phyloP scores from a whole-genome alignment of 2,113 vertebrate species.

The Pachyramphus minor region DNA sequence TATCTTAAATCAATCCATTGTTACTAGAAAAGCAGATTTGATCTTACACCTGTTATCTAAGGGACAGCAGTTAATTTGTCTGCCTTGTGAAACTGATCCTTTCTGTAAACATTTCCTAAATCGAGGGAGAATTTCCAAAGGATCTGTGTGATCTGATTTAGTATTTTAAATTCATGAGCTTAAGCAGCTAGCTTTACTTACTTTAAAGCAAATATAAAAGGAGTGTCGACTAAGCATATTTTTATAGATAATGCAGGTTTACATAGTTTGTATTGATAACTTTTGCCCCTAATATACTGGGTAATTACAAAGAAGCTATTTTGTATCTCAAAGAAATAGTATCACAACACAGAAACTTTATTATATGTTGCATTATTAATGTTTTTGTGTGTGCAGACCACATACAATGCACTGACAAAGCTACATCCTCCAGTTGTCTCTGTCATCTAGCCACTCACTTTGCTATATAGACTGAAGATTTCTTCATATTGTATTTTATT shows the following conservation, averaged over 20 bases:
- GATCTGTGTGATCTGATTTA: not conserved
- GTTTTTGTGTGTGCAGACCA: not conserved
- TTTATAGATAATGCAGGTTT: not conserved
- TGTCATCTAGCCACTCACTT: not conserved
- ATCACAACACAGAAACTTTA: not conserved
- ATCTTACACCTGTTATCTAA: not conserved
- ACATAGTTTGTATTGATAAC: not conserved
- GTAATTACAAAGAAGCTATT: not conserved
- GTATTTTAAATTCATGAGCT: not conserved
- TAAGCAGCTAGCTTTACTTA: not conserved
- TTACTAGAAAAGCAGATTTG: not conserved
- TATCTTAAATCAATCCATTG: not conserved
- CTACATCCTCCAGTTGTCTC: not conserved
- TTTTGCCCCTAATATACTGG: not conserved
- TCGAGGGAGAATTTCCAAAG: not conserved
- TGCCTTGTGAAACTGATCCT: not conserved
- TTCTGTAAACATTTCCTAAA: not conserved
- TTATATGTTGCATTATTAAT: not conserved
- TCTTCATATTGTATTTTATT: not conserved
- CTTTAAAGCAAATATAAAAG: not conserved
- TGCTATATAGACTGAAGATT: not conserved
- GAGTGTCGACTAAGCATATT: not conserved
- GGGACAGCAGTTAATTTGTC: not conserved
- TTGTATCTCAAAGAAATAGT: not conserved
- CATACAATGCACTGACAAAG: not conserved